Conservation (phyloP, 2,888 invertebrate species). For the Camptogramma bilineatum region DNA sequence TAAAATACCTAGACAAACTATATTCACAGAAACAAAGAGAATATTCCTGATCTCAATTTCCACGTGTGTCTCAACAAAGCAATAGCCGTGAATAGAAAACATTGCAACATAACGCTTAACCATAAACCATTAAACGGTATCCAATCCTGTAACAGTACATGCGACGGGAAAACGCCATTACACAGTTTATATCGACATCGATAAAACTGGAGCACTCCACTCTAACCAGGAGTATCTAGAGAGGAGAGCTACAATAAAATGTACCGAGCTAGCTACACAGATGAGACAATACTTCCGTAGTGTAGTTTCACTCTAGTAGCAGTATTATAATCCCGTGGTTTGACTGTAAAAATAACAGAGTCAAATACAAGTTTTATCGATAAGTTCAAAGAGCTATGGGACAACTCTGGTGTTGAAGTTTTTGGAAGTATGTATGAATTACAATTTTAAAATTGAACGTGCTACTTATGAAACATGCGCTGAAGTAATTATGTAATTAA, state of each 20-base stretch:
- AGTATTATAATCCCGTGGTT: too few relatives aligned
- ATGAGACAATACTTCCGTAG: background rate
- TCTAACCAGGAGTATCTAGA: constrained; percentile 76
- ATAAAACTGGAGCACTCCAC: constrained; percentile 64
- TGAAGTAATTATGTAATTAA: too few relatives aligned
- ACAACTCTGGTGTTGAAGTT: too few relatives aligned
- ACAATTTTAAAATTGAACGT: too few relatives aligned
- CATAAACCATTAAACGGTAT: constrained; percentile 63
- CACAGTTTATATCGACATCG: constrained; percentile 76
- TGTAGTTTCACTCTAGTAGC: constrained; percentile 9
- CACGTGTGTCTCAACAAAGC: constrained; percentile 29
- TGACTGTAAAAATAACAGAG: too few relatives aligned
- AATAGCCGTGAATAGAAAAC: constrained; percentile 50
- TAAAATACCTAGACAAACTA: background rate
- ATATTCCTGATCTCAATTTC: background rate
- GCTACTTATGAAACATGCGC: too few relatives aligned
- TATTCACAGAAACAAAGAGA: background rate
- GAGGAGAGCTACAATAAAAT: constrained; percentile 84
- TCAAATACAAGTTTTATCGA: background rate
- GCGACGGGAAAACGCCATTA: constrained; percentile 64
- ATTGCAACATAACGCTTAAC: constrained; percentile 55
- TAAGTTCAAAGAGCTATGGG: too few relatives aligned
- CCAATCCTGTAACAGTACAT: constrained; percentile 57
- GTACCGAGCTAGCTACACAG: constrained; percentile 79
- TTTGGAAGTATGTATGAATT: too few relatives aligned